Evolutionary conservation across 1,140 invertebrate species (phyloP).

Genomic region (Drosophila nasuta): DNA sequence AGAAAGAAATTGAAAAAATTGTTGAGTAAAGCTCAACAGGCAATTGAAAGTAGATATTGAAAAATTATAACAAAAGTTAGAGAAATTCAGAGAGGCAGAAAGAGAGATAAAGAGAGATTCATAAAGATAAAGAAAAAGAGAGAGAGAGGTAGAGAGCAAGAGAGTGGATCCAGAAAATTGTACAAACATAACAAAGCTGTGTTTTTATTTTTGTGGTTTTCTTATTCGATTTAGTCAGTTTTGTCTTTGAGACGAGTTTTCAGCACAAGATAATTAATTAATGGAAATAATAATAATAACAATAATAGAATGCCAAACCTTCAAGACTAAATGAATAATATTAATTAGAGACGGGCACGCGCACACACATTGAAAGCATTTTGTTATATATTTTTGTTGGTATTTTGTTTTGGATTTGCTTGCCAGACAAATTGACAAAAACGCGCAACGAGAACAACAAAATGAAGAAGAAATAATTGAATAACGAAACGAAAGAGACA

Average conservation of each 20-base stretch:
- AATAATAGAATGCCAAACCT: slow-evolving; percentile 27
- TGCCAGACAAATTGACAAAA: slow-evolving; percentile 56
- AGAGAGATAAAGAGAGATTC: neutral
- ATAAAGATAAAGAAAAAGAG: slow-evolving; percentile 7
- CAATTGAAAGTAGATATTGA: slow-evolving; percentile 19
- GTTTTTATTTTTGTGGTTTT: slow-evolving; percentile 14
- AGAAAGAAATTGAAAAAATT: slow-evolving; percentile 16
- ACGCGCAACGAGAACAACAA: slow-evolving; percentile 49
- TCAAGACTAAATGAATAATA: slow-evolving; percentile 58
- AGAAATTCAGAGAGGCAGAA: slow-evolving; percentile 1
- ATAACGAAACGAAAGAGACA: slow-evolving; percentile 29
- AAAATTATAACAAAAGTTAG: slow-evolving; percentile 23
- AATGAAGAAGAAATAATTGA: slow-evolving; percentile 29
- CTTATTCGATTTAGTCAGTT: slow-evolving; percentile 25
- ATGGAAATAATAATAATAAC: slow-evolving; percentile 25
- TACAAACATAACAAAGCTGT: slow-evolving; percentile 59
- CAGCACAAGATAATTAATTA: slow-evolving; percentile 36
- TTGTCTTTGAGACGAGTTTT: slow-evolving; percentile 13
- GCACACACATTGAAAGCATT: slow-evolving; percentile 69
- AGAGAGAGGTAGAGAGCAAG: neutral
- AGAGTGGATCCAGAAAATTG: slow-evolving; percentile 31
- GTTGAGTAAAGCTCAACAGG: slow-evolving; percentile 25
- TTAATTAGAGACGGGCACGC: slow-evolving; percentile 65
- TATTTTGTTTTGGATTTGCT: slow-evolving; percentile 33
- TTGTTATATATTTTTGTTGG: slow-evolving; percentile 48